A percentile compares a stretch with the other conserved stretches of the same genome.
These are phyloP conservation scores for Sminthurinus aureus DNA, from an alignment of 2,888 invertebrate genomes.

Conservation along the genomic window DNA sequence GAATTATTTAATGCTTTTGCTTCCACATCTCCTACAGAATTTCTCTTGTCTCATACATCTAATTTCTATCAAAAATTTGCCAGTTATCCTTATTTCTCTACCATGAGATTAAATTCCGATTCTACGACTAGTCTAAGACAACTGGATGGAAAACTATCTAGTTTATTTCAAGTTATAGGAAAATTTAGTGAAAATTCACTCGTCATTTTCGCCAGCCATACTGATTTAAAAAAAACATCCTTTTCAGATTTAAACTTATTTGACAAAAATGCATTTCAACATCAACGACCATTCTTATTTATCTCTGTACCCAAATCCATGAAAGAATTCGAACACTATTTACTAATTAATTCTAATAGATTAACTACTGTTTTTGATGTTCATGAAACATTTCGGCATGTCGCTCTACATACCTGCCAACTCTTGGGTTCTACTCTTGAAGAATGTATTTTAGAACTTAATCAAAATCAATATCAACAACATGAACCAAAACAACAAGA, in stretches of 20 bases:
- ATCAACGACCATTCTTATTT: slow-evolving; percentile 15
- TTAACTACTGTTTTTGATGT: slow-evolving; percentile 5
- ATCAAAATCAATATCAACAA: background rate
- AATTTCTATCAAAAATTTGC: slow-evolving; percentile 11
- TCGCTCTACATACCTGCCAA: background rate
- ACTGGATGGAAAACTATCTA: background rate
- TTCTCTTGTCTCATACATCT: background rate
- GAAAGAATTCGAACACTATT: background rate
- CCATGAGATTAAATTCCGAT: background rate
- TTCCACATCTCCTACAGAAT: slow-evolving; percentile 20
- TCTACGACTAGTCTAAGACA: background rate
- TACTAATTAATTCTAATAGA: background rate
- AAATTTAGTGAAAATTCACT: background rate
- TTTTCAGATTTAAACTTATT: background rate
- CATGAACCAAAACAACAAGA: too few relatives aligned
- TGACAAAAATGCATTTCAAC: background rate
- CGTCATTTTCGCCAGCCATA: slow-evolving; percentile 22
- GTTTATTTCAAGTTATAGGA: background rate
- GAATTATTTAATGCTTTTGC: slow-evolving; percentile 20
- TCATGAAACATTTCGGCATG: slow-evolving; percentile 6
- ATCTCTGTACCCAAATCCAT: slow-evolving; percentile 13
- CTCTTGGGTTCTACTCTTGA: background rate
- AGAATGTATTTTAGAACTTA: slow-evolving; percentile 6
- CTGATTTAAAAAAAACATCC: background rate
- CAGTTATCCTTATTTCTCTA: slow-evolving; percentile 7